phyloP scores from a whole-genome alignment of 2,888 invertebrate genomes.

The Griposia aprilina region DNA sequence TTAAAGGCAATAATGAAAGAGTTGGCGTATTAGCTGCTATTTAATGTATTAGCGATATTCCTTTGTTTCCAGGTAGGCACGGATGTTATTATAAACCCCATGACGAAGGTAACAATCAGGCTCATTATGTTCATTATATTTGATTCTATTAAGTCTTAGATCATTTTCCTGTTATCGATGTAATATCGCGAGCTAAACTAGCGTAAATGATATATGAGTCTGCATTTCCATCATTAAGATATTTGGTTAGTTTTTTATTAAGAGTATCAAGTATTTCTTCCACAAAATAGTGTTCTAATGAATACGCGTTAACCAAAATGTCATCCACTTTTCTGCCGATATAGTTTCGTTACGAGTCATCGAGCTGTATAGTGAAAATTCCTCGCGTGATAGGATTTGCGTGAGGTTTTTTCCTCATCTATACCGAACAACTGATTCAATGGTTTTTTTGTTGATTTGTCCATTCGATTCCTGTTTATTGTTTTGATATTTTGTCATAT shows the following conservation, averaged over 20 bases:
- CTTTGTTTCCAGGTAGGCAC: constrained; percentile 24
- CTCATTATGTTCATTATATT: not conserved
- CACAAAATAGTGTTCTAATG: constrained; percentile 23
- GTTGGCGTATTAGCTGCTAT: not conserved
- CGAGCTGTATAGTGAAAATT: constrained; percentile 54
- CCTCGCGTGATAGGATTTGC: constrained; percentile 54
- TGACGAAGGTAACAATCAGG: constrained; percentile 3
- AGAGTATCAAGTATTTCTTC: constrained; percentile 20
- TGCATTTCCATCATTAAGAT: constrained; percentile 18
- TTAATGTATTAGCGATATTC: constrained; percentile 7
- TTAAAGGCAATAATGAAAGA: not conserved
- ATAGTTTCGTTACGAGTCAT: constrained; percentile 48
- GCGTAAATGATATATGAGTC: constrained; percentile 20
- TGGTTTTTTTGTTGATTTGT: constrained; percentile 48
- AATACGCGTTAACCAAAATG: constrained; percentile 36
- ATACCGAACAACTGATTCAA: constrained; percentile 29
- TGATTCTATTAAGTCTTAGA: constrained; percentile 7
- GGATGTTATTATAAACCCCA: constrained; percentile 18
- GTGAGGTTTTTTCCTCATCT: constrained; percentile 48
- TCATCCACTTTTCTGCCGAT: constrained; percentile 37
- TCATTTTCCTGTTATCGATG: constrained; percentile 36
- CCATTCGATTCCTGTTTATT: constrained; percentile 58
- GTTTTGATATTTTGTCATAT: constrained; percentile 34
- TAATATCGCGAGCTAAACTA: not conserved
- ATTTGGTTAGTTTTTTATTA: constrained; percentile 16